Conservation (phyloP, 37 sponge, comb jelly and placozoan species). For the Diacarnus erythraeanus region DNA sequence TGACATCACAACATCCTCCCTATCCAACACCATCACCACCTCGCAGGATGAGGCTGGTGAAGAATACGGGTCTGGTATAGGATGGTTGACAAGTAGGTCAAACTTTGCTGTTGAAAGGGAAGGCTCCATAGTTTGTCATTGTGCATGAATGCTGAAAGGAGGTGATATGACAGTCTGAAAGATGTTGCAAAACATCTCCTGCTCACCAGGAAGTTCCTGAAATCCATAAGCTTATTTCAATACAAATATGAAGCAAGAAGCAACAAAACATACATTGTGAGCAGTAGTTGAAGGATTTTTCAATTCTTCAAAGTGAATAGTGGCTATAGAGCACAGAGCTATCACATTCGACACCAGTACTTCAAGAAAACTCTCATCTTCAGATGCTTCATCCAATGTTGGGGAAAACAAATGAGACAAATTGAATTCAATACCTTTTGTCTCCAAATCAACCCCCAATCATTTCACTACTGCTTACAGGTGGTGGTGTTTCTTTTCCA, state of each 20-base stretch:
- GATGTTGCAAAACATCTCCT: conserved; percentile 21
- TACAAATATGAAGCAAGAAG: not conserved
- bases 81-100: conserved; percentile 14
- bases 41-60: not conserved
- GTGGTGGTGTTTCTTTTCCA: conserved; percentile 7
- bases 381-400: not conserved
- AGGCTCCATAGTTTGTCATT: conserved; percentile 5
- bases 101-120: conserved; percentile 10
- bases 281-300: not conserved
- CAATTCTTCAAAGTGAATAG: conserved; percentile 5
- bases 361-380: conserved; percentile 5
- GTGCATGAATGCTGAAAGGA: conserved; percentile 10
- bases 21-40: not conserved
- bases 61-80: not conserved
- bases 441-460: not conserved
- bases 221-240: conserved; percentile 5
- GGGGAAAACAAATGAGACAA: conserved; percentile 10
- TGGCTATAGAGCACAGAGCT: conserved; percentile 7
- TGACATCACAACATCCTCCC: conserved; percentile 8
- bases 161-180: conserved; percentile 6
- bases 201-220: conserved; percentile 4
- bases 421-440: not conserved
- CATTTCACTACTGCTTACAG: conserved; percentile 10
- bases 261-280: conserved; percentile 7
- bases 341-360: not conserved